Evolutionary conservation across 1,140 invertebrate species (phyloP).

Genomic region (Hetaerina americana): DNA sequence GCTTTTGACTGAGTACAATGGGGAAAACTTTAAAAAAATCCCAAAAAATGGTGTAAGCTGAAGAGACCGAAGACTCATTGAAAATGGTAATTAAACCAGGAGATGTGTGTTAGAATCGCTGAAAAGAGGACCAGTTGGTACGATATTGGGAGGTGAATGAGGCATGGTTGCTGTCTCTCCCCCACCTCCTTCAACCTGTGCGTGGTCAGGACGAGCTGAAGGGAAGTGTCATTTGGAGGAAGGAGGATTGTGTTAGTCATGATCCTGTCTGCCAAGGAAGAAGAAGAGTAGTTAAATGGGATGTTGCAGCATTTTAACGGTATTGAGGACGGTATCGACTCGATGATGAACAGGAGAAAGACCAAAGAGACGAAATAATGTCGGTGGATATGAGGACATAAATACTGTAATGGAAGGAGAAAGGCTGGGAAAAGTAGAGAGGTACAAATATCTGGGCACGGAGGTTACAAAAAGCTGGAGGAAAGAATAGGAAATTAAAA

Average conservation of each 20-base stretch:
- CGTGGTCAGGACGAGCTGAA: not conserved
- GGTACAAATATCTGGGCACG: not conserved
- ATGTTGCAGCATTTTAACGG: not conserved
- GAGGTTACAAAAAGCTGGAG: not conserved
- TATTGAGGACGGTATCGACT: not conserved
- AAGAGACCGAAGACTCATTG: not conserved
- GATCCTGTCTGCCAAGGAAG: not conserved
- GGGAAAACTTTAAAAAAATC: not conserved
- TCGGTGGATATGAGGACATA: not conserved
- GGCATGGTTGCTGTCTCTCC: not conserved
- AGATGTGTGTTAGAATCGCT: not conserved
- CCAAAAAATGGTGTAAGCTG: not conserved
- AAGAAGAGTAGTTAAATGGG: not conserved
- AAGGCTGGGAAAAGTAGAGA: not conserved
- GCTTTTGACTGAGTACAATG: not conserved
- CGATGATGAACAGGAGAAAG: not conserved
- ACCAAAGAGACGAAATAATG: not conserved
- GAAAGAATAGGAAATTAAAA: not conserved
- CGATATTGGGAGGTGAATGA: not conserved
- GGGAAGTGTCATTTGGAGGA: not conserved
- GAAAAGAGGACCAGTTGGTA: not conserved
- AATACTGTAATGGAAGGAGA: too few species aligned
- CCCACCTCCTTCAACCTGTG: not conserved
- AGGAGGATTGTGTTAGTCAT: not conserved
- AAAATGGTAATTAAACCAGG: not conserved